phyloP scores from a whole-genome alignment of 2,797 vertebrate genomes.

The Notolepis coatsorum region DNA sequence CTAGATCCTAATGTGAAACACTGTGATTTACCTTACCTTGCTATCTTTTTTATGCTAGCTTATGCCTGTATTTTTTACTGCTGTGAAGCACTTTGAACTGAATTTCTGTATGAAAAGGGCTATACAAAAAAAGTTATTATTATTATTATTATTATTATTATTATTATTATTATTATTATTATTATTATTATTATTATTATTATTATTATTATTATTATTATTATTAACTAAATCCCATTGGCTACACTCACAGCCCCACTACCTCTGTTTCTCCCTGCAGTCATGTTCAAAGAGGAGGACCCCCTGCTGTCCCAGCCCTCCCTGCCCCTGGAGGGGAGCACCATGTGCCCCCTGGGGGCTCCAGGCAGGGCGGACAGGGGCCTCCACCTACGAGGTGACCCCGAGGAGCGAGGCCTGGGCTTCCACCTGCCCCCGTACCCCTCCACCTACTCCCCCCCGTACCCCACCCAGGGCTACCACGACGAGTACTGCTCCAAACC shows the following conservation, averaged over 20 bases:
- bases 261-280: conserved; percentile 60
- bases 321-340: conserved; percentile 70
- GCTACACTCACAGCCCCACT: not conserved
- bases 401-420: conserved; percentile 76
- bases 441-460: conserved; percentile 73
- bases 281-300: conserved; percentile 92
- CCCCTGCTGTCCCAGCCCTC: conserved; percentile 79
- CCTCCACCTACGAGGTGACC: conserved; percentile 56
- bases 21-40: no score
- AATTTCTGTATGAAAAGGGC: no score
- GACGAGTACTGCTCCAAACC: conserved; percentile 79
- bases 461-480: conserved; percentile 66
- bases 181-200: no score
- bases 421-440: conserved; percentile 78
- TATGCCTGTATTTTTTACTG: no score
- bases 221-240: no score
- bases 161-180: no score
- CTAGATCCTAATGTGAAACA: no score
- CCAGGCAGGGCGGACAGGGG: conserved; percentile 55
- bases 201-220: no score
- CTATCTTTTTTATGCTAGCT: no score
- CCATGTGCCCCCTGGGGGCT: conserved; percentile 61
- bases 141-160: no score
- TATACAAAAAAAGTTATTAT: no score
- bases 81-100: no score